phyloP scores from a whole-genome alignment of 2,113 vertebrate genomes.

The Cynocephalus volans region DNA sequence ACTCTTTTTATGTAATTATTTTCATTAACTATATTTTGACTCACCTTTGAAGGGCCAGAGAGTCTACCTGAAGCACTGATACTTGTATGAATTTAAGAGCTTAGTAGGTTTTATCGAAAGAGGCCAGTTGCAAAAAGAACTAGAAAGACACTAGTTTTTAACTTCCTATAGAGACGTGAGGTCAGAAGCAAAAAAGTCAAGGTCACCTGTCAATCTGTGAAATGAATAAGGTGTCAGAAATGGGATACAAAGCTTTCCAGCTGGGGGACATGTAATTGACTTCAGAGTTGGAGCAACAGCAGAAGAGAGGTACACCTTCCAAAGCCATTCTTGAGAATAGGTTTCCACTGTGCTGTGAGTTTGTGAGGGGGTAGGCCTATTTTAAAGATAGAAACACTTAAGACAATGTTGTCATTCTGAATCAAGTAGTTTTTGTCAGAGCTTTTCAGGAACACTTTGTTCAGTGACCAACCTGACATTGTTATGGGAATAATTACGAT shows the following conservation, averaged over 20 bases:
- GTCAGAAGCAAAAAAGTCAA: not conserved
- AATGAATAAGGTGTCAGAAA: not conserved
- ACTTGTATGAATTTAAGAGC: not conserved
- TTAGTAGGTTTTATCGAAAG: not conserved
- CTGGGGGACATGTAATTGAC: too few species aligned
- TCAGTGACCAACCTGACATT: conserved; percentile 71
- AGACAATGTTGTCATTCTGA: not conserved
- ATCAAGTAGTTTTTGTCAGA: conserved; percentile 58
- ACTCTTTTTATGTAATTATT: not conserved
- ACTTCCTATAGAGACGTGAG: not conserved
- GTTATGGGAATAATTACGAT: conserved; percentile 81
- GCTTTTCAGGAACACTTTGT: conserved; percentile 71
- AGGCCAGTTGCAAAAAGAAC: not conserved
- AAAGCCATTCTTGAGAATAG: not conserved
- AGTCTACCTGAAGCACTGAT: not conserved
- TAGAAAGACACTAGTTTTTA: not conserved
- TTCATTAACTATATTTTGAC: not conserved
- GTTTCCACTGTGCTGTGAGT: not conserved
- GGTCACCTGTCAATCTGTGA: not conserved
- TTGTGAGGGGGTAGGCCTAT: not conserved
- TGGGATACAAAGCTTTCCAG: not conserved
- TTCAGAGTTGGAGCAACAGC: not conserved
- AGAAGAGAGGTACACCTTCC: not conserved
- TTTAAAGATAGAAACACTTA: not conserved
- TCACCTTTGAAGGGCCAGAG: not conserved